phyloP scores from a whole-genome alignment of 2,113 vertebrate species.

The Tonatia bakeri region DNA sequence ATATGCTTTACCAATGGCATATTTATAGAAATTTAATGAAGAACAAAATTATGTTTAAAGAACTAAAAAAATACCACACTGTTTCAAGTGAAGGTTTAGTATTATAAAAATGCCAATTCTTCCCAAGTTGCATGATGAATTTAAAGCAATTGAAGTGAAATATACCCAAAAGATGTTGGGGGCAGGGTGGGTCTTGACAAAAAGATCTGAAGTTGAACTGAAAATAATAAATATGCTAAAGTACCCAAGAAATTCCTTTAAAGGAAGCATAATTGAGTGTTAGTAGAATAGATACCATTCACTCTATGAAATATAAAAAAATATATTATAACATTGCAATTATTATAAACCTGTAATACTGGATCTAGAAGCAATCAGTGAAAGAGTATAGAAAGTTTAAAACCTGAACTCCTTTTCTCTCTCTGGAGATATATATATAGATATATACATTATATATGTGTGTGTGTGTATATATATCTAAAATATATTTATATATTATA shows the following conservation, averaged over 20 bases:
- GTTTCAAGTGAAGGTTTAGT: neutral
- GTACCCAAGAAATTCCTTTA: neutral
- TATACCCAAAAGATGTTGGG: neutral
- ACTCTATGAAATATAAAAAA: neutral
- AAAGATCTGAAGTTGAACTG: neutral
- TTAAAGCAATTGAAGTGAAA: conserved; percentile 29
- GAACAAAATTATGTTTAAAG: neutral
- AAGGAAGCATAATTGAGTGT: neutral
- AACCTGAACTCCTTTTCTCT: neutral
- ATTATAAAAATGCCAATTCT: conserved; percentile 5
- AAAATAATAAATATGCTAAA: neutral
- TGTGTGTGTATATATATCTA: too few species aligned
- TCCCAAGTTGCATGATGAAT: conserved; percentile 34
- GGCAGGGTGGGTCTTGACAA: neutral
- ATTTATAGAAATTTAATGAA: conserved; percentile 16
- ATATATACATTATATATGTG: too few species aligned
- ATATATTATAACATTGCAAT: neutral
- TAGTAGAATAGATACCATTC: neutral
- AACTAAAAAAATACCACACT: neutral
- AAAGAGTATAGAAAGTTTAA: neutral
- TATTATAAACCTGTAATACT: neutral
- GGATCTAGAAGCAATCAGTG: neutral
- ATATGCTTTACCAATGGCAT: neutral
- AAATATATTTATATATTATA: too few species aligned
- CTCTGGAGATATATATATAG: neutral